Evolutionary conservation across 2,113 vertebrate species (phyloP), one percentile per base, ranked within the genome.

Genomic region (Gymnocephalus cernua): DNA sequence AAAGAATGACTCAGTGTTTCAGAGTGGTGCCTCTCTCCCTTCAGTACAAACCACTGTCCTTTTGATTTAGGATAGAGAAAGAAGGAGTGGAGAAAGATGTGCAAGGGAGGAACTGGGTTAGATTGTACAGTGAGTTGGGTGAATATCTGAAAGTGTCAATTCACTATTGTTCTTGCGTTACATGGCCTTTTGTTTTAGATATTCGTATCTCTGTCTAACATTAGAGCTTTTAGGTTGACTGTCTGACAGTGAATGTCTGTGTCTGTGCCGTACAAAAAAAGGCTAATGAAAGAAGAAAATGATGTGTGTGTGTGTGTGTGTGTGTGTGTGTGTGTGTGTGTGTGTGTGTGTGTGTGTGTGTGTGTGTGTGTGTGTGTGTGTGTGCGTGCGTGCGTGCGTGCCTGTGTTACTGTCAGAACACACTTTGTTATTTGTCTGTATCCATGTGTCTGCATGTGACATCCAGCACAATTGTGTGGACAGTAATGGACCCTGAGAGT

Each of bases 1-100:
- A 41, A 88, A 92, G 89, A 92, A 88, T 92, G 93, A 90, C 89
- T 88, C 80, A 92, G 92, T 93, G 88, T 89, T 85, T 91, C 80
- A 83, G 16, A 89, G 77, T 87, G 86, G 93, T 93, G 89, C 92
- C 90, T 56, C 53, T 90, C 90, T 85, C 91, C 83, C 64, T 57
- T 82, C 77, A 84, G 92, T 91, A 91, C 92, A 83, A 88, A 78
- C 76, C 73, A 76, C 80, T 85, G 70, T 84, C 16, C 74, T 86
- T 86, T 90, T 85, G 81, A 89, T 91, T 86, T 80, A 68, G 73
- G 85, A 59, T 58, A 67, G 71, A 77, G 73, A 79, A 41, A 56
- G 66, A 56, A 21, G 62, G 45, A 85, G 77, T 16, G 51, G 81
- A 69, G 85, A 89, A 57, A 71, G 75, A 80, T 47, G 85, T 74